Base-by-base conservation (phyloP, 2,888 invertebrate species). In the Agrotis ipsilon region DNA sequence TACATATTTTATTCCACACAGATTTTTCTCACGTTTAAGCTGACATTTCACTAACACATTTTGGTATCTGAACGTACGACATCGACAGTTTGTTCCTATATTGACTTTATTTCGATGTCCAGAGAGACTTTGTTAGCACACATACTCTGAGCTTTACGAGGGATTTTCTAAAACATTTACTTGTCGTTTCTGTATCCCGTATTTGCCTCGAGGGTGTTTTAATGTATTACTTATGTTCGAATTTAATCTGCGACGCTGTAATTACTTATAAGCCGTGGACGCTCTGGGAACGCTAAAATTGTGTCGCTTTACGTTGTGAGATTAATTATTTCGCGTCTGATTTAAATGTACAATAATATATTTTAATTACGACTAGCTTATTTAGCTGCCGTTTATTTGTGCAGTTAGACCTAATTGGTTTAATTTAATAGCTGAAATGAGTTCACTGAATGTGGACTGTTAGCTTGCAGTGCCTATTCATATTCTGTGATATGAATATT, bases 211-310 rank as follows among this genome's bases (percentile, higher is more conserved):
- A 65, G 72, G 27, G 78, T 62, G 49, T 68, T 57, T 57, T 71
- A 65, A 72, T 73, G 64, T 60, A 73, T 70, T 60, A 65, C 73
- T 72, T 71, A 68, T 70, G 66, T 65, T 32, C 66, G 75, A 78
- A 73, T 72, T 57, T 82, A 68, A 83, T 80, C 66, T 75, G 18
- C 68, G n/a, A 19, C 32, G n/a, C 43, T 27, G 39, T 78, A 74
- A 85, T 83, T 82, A 65, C 39, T 74, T 70, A 80, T 85, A 72
- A 80, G 58, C 55, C 19, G 45, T 70, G 72, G 62, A 68, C 21
- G 72, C 55, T 69, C 24, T 16, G 58, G 49, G 54, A 46, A 46
- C 68, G 52, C 72, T 78, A 60, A 70, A 62, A 67, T 72, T 71
- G 27, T 64, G 19, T 43, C 27, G n/a, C 62, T 72, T 39, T 65